These are phyloP conservation scores for Phalacrocorax brasilianus DNA, from an alignment of 2,113 vertebrate species.

Conservation along the genomic window DNA sequence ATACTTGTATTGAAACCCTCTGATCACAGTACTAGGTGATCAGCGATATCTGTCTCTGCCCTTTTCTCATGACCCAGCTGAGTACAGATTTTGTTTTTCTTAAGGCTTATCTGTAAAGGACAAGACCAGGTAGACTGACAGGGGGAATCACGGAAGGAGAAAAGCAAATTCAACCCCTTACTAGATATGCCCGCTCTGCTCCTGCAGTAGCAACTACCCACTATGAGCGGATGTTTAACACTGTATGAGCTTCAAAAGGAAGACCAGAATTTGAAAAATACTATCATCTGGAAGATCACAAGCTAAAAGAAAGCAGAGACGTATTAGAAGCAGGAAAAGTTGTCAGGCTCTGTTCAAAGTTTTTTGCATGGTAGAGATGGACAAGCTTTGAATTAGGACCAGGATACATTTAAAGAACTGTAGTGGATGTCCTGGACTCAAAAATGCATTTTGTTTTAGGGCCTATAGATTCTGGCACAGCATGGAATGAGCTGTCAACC, in stretches of 20 bases:
- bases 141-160: neutral
- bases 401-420: neutral
- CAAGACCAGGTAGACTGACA: neutral
- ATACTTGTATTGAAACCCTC: neutral
- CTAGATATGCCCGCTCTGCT: neutral
- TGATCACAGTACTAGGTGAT: neutral
- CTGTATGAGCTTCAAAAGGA: neutral
- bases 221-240: neutral
- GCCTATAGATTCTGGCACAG: neutral
- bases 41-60: neutral
- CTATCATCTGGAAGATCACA: neutral
- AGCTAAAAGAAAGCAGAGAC: neutral
- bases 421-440: neutral
- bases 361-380: neutral
- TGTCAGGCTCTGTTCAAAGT: neutral
- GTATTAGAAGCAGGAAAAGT: neutral
- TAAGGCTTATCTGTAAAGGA: neutral
- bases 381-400: neutral
- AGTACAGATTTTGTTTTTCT: neutral
- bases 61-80: neutral
- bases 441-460: neutral
- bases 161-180: neutral
- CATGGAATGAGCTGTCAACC: neutral
- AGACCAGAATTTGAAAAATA: neutral
- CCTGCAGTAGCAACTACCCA: neutral